These are phyloP conservation scores for Sanderia malayensis DNA, from an alignment of 30 jellyfish, hydroid and myxozoan genomes.

Conservation along the genomic window DNA sequence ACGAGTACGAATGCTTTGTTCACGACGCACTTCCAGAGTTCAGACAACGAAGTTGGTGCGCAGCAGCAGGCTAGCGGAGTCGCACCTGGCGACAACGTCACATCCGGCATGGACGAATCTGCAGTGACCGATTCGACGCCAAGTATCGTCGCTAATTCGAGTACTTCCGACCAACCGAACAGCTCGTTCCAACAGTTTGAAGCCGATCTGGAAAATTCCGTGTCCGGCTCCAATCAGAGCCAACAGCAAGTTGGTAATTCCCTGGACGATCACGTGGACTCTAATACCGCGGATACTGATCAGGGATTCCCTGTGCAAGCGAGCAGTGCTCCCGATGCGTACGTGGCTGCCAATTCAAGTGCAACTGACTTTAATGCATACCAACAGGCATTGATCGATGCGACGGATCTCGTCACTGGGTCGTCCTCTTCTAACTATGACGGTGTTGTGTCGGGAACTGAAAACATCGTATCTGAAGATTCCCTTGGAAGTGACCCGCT, in stretches of 20 bases:
- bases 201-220: constrained; percentile 28
- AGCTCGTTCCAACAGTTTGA: neutral
- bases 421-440: constrained; percentile 30
- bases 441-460: constrained; percentile 64
- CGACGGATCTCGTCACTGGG: constrained; percentile 19
- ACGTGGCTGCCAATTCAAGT: constrained; percentile 8
- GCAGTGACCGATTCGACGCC: constrained; percentile 56
- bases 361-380: constrained; percentile 40
- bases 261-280: constrained; percentile 1
- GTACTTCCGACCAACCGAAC: neutral
- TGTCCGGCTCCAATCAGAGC: constrained; percentile 36
- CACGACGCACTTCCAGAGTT: neutral
- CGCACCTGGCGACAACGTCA: no score
- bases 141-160: constrained; percentile 38
- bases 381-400: constrained; percentile 40
- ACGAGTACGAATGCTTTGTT: neutral
- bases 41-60: constrained; percentile 13
- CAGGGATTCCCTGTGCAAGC: constrained; percentile 14
- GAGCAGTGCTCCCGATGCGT: constrained; percentile 6
- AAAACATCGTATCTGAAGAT: constrained; percentile 40
- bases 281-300: neutral
- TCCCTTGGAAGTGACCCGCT: constrained; percentile 20
- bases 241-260: constrained; percentile 6
- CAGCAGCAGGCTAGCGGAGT: no score
- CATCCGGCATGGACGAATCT: constrained; percentile 24